These are phyloP conservation scores for Hylomyscus alleni DNA, from an alignment of 2,797 vertebrate genomes.

Conservation along the genomic window DNA sequence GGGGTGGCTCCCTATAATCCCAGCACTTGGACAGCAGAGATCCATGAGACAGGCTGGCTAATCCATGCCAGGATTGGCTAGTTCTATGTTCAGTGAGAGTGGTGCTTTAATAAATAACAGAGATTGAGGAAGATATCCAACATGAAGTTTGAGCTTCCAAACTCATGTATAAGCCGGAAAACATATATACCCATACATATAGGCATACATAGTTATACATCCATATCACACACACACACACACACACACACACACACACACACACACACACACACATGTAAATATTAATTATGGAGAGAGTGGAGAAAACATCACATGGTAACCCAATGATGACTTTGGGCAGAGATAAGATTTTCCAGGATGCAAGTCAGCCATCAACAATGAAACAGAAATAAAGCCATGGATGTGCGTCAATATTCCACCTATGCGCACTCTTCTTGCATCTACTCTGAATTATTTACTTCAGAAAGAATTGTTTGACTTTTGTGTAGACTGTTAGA, in stretches of 20 bases:
- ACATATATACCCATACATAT: not conserved
- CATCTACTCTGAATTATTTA: not conserved
- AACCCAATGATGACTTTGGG: rapidly evolving
- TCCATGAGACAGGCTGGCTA: not conserved
- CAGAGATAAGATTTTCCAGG: not conserved
- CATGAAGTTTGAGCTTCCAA: not conserved
- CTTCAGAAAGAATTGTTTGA: not conserved
- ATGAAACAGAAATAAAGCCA: rapidly evolving
- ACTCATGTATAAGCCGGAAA: not conserved
- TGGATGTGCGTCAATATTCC: rapidly evolving
- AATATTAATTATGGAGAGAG: not conserved
- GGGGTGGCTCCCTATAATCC: not conserved
- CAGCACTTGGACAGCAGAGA: not conserved
- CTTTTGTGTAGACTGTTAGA: not conserved
- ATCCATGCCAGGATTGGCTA: not conserved
- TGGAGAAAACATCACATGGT: not conserved
- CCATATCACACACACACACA: not conserved
- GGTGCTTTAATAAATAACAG: not conserved
- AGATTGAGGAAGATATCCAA: not conserved
- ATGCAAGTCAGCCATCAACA: rapidly evolving
- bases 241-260: no score
- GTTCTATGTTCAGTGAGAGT: not conserved
- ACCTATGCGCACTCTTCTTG: not conserved
- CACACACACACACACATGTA: not conserved
- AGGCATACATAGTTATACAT: not conserved